These are phyloP conservation scores for Ichneumoninae sp. DNA, from an alignment of 2,888 invertebrate species.

Conservation along the genomic window DNA sequence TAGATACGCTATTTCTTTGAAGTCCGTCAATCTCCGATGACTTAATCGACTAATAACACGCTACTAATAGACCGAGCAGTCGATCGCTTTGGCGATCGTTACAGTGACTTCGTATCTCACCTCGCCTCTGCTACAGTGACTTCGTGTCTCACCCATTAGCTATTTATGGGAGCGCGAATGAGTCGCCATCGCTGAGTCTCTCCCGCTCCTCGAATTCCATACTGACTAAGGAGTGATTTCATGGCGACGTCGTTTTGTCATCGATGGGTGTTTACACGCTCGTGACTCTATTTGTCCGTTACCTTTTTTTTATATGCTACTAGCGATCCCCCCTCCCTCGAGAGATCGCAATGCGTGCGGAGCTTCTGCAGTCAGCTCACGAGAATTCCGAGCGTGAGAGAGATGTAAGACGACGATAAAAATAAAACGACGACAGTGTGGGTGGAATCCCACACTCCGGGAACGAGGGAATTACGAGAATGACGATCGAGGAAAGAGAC, in stretches of 20 bases:
- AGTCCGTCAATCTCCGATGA: not conserved
- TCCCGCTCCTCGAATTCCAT: slow-evolving; percentile 16
- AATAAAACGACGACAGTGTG: slow-evolving; percentile 2
- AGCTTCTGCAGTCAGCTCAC: not conserved
- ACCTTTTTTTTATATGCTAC: not conserved
- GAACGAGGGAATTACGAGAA: slow-evolving; percentile 20
- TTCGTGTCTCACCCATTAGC: slow-evolving; percentile 16
- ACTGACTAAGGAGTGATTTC: slow-evolving; percentile 22
- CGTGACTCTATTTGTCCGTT: not conserved
- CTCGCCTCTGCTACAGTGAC: not conserved
- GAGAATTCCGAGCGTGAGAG: slow-evolving; percentile 9
- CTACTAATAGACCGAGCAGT: not conserved
- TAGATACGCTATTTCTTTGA: not conserved
- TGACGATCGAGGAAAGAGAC: slow-evolving; percentile 13
- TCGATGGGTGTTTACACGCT: slow-evolving; percentile 5
- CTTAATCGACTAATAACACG: not conserved
- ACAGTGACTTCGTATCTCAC: not conserved
- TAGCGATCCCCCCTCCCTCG: not conserved
- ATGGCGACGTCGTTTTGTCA: not conserved
- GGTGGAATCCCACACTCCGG: slow-evolving; percentile 2
- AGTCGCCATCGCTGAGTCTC: slow-evolving; percentile 1
- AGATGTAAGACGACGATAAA: not conserved
- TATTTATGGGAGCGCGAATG: slow-evolving; percentile 28
- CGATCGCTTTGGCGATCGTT: not conserved
- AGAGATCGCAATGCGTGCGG: not conserved